A percentile compares a stretch with the other conserved stretches of the same genome.
Conservation (phyloP, 2,888 invertebrate species). For the Leistus spinibarbis region DNA sequence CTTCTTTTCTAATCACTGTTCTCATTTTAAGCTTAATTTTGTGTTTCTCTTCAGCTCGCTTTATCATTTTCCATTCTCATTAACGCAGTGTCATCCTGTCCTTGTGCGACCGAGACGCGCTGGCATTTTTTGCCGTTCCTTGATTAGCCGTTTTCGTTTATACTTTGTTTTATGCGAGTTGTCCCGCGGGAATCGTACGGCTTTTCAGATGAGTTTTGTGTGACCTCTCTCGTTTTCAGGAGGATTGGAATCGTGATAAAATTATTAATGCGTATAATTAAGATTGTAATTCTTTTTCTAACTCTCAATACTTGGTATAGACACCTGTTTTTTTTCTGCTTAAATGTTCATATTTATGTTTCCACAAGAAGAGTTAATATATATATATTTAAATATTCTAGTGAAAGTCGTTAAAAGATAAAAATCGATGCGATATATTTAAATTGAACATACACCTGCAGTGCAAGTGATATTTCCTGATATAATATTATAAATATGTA, state of each 20-base stretch:
- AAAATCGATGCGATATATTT: neutral
- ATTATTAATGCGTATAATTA: neutral
- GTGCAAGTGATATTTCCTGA: constrained; percentile 21
- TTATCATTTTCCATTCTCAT: constrained; percentile 39
- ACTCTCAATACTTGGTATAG: too few species aligned
- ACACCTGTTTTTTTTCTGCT: too few species aligned
- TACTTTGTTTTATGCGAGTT: constrained; percentile 19
- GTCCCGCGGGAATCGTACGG: constrained; percentile 6
- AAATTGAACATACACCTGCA: constrained; percentile 12
- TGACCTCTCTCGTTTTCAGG: constrained; percentile 4
- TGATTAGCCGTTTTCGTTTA: constrained; percentile 25
- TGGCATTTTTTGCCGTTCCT: constrained; percentile 23
- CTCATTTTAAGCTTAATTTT: constrained; percentile 35
- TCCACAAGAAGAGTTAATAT: too few species aligned
- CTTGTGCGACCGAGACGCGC: neutral
- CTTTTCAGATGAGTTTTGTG: constrained; percentile 10
- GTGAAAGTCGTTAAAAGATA: neutral
- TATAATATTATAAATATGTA: constrained; percentile 23
- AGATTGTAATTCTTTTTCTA: too few species aligned
- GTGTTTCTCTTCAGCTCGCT: constrained; percentile 35
- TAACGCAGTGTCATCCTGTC: constrained; percentile 12
- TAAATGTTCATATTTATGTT: too few species aligned
- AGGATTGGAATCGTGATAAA: neutral
- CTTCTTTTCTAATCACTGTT: constrained; percentile 34
- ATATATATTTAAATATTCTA: too few species aligned